Evolutionary conservation across 2,797 vertebrate species (phyloP).

Genomic region (Pseudocheirus occidentalis): DNA sequence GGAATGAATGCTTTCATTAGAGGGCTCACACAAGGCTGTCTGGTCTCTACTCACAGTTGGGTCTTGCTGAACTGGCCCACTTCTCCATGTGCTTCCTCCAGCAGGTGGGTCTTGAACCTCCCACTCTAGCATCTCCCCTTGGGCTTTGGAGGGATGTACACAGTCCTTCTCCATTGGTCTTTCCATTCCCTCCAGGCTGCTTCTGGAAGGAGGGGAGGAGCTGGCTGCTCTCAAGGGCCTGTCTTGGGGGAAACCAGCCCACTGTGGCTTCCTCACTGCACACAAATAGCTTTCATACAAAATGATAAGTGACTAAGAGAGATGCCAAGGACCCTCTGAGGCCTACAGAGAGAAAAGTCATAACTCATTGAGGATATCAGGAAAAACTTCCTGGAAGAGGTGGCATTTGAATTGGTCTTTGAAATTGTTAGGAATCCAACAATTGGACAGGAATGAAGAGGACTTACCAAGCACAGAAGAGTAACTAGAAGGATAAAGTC

Average conservation of each 20-base stretch:
- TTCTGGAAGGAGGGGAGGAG: not conserved
- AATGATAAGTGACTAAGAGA: not conserved
- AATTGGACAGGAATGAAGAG: not conserved
- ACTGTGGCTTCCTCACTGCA: not conserved
- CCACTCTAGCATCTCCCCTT: not conserved
- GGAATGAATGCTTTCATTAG: not conserved
- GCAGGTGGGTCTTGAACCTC: not conserved
- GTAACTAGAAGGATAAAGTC: not conserved
- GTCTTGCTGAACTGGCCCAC: not conserved
- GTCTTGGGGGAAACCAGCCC: not conserved
- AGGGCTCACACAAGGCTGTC: not conserved
- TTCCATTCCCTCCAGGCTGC: not conserved
- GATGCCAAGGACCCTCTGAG: not conserved
- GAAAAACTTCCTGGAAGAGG: not conserved
- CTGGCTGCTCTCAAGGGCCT: not conserved
- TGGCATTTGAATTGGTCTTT: not conserved
- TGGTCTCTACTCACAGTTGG: not conserved
- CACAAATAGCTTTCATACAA: not conserved
- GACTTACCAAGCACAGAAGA: not conserved
- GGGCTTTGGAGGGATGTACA: not conserved
- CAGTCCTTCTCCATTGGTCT: not conserved
- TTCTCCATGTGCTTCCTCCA: not conserved
- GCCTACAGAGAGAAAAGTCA: not conserved
- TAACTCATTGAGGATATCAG: not conserved
- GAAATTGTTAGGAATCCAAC: not conserved